Base-by-base conservation (phyloP, 64 coral and sea anemone species). In the Montipora capricornis region DNA sequence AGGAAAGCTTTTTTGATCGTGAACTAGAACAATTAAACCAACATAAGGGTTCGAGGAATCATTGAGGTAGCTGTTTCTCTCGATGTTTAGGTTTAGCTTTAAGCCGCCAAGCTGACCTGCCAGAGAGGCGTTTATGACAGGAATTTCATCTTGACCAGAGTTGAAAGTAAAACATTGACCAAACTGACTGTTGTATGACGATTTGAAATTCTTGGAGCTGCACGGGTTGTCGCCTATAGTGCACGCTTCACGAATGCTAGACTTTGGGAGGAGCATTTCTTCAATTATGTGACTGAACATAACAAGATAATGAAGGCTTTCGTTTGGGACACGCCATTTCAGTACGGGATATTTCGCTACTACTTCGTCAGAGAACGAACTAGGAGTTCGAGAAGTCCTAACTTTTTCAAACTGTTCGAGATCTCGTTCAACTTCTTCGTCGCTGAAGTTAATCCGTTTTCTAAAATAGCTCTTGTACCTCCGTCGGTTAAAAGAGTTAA, bases 11-110 rank as follows among this genome's bases (percentile, higher is more conserved):
- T 52, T 68, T 37, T 79, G 76, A 80, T 79, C 77, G 68, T 91
- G 89, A 9, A 91, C 78, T 3, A 91, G 47, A 70, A 91, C 89
- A 5, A 45, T 91, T 2, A 91, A 45, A 17, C 89, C 89, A 1
- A 81, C 89, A 57, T 80, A 82, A 4, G 77, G 77, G 20, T 82
- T 52, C 29, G 20, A 47, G 11, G 49, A 16, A 69, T 82, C 68
- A 8, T 47, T 37, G 8, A 91, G 61, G 62, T 81, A 91, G 26
- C 77, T 73, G 13, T 91, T 47, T 51, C 47, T 71, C 26, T 80
- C 89, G 19, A 91, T 29, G 14, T 91, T 73, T 44, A 91, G 16
- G 45, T 47, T 11, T 19, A 91, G 76, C 45, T 70, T 79, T 13
- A 91, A 52, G 14, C 89, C 89, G 49, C 67, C 48, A 5, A 55